A percentile compares a stretch with the other conserved stretches of the same genome.
These are phyloP conservation scores for Perccottus glenii DNA, from an alignment of 2,113 vertebrate species.

Conservation along the genomic window DNA sequence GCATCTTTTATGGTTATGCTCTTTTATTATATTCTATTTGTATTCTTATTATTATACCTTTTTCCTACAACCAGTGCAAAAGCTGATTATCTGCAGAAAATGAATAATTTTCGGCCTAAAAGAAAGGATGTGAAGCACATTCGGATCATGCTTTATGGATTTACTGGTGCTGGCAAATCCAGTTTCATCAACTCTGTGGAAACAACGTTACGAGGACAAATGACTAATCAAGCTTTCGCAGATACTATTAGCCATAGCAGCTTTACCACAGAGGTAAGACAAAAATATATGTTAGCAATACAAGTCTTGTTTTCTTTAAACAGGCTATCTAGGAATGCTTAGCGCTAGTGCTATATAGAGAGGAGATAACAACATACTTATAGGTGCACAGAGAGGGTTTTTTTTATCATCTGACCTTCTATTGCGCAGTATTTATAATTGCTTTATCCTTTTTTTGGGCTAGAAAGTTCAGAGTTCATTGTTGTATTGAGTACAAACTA, in stretches of 20 bases:
- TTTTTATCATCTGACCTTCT: no score
- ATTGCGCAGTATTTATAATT: no score
- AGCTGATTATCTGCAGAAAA: background rate
- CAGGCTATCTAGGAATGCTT: no score
- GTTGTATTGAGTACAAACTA: no score
- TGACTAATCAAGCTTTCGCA: background rate
- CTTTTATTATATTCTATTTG: no score
- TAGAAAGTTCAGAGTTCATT: no score
- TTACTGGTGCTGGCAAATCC: slow-evolving; percentile 42
- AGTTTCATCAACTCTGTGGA: slow-evolving; percentile 61
- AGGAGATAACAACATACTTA: no score
- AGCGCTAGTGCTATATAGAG: no score
- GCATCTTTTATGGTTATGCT: no score
- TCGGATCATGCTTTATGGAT: slow-evolving; percentile 51
- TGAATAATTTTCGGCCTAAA: background rate
- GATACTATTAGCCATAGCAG: fast-evolving
- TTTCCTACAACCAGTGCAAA: slow-evolving; percentile 10
- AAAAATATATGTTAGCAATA: background rate
- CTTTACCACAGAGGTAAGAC: slow-evolving; percentile 28
- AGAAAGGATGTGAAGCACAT: background rate
- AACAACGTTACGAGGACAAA: slow-evolving; percentile 7
- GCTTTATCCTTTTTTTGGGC: no score
- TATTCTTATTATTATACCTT: background rate
- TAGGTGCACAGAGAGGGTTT: no score
- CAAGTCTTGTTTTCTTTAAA: background rate